A percentile compares a stretch with the other conserved stretches of the same genome.
Conservation (phyloP, 2,113 vertebrate species). For the Lipophrys pholis region DNA sequence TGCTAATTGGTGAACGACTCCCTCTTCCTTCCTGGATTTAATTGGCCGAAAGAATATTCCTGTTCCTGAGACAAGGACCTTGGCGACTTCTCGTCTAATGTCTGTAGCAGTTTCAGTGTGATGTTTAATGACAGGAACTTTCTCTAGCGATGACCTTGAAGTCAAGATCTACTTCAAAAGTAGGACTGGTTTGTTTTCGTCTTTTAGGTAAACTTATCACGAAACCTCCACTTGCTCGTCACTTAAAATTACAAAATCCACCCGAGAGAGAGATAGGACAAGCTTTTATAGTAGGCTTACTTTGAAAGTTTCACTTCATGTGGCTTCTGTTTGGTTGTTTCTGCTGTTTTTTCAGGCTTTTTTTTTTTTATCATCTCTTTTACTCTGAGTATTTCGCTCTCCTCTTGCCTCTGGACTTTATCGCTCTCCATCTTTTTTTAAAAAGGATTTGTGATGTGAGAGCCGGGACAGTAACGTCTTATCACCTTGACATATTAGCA, state of each 20-base stretch:
- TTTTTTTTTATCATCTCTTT: not conserved
- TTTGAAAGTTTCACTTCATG: not conserved
- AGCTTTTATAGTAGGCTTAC: slow-evolving; percentile 1
- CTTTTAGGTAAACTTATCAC: not conserved
- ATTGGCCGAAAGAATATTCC: slow-evolving; percentile 20
- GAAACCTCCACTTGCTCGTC: not conserved
- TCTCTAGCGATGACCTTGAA: not conserved
- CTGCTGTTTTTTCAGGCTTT: not conserved
- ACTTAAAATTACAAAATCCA: not conserved
- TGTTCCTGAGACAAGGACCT: slow-evolving; percentile 17
- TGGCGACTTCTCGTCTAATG: slow-evolving; percentile 21
- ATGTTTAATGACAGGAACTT: slow-evolving; percentile 9
- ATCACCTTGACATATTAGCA: slow-evolving; percentile 42
- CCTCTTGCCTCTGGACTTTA: slow-evolving; percentile 7
- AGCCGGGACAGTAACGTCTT: slow-evolving; percentile 18
- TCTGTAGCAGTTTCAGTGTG: not conserved
- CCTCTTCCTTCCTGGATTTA: slow-evolving; percentile 21
- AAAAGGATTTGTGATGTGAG: slow-evolving; percentile 27
- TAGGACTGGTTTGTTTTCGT: not conserved
- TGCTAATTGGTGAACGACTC: slow-evolving; percentile 31
- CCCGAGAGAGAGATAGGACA: no score
- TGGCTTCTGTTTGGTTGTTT: not conserved
- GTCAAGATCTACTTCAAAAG: not conserved
- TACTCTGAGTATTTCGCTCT: not conserved
- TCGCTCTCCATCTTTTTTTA: slow-evolving; percentile 1